phyloP scores from a whole-genome alignment of 2,888 invertebrate genomes.

The Germaria angustata region DNA sequence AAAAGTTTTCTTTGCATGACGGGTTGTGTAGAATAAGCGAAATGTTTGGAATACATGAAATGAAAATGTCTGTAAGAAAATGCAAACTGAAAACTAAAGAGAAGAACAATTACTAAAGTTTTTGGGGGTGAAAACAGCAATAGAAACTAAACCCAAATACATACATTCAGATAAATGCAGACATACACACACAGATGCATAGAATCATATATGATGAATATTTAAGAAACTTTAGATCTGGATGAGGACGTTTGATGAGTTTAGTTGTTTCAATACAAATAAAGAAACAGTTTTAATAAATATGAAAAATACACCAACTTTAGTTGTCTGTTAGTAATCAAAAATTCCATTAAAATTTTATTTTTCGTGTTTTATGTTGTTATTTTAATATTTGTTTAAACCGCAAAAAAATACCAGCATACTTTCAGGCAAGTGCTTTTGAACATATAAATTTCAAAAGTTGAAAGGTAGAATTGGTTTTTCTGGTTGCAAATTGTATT shows the following conservation, averaged over 20 bases:
- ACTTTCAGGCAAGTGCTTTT: slow-evolving; percentile 16
- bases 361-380: slow-evolving; percentile 8
- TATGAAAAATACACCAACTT: slow-evolving; percentile 27
- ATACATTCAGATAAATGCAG: not conserved
- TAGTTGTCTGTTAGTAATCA: slow-evolving; percentile 62
- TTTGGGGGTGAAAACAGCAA: slow-evolving; percentile 27
- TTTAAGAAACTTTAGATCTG: slow-evolving; percentile 45
- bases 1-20: slow-evolving; percentile 54
- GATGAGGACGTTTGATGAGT: slow-evolving; percentile 22
- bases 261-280: slow-evolving; percentile 6
- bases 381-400: slow-evolving; percentile 48
- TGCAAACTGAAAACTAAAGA: slow-evolving; percentile 14
- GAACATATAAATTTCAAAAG: slow-evolving; percentile 16
- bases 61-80: not conserved
- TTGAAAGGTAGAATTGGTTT: slow-evolving; percentile 36
- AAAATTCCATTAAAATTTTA: slow-evolving; percentile 65
- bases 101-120: slow-evolving; percentile 46
- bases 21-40: slow-evolving; percentile 3
- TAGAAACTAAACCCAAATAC: not conserved
- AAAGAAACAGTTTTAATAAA: slow-evolving; percentile 37
- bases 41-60: not conserved
- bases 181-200: not conserved
- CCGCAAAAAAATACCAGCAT: slow-evolving; percentile 36
- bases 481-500: slow-evolving; percentile 24
- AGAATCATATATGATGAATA: slow-evolving; percentile 43